Evolutionary conservation across 2,888 invertebrate species (phyloP), one percentile per base, ranked within the genome.

Genomic region (Drosophila multiciliata): DNA sequence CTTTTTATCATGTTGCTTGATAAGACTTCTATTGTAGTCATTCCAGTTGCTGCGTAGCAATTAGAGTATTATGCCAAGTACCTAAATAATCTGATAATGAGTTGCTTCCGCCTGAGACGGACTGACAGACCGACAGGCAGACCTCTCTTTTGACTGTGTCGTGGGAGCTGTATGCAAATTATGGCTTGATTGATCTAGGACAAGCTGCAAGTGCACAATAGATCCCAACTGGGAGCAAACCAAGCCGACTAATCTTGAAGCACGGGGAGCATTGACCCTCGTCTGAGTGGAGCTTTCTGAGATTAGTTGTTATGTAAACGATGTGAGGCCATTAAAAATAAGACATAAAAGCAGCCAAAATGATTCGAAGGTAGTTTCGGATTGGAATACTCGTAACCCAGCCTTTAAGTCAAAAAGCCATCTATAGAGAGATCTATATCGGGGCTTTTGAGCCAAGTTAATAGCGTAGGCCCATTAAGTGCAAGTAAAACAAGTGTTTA

Each of bases 151-250:
- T 8, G 36, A 32, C 15, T 49, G 11, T 53, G 40, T 66, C 64
- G 78, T 85, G 84, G 78, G 82, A 84, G 74, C 67, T 36, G 12
- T 71, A 83, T 88, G 83, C 63, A 72, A 78, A 88, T 85, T 23
- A 74, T 60, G 29, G 15, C 67, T 68, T 68, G 67, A 81, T 73
- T 69, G 67, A 76, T 72, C 63, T 53, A 74, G 57, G 64, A 66
- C 29, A 32, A 45, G 42, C n/a, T 59, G 77, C 42, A 29, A 75
- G 53, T 59, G 54, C 50, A 54, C n/a, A 42, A 26, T 23, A 64
- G 38, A 74, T 67, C 42, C 38, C 38, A 38, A 26, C n/a, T 52
- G 23, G 17, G 32, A 36, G 11, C 26, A 38, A 11, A 8, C 54
- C 11, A n/a, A 11, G 42, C 36, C 35, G 36, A 38, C 58, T 61